phyloP scores from a whole-genome alignment of 2,888 invertebrate species.

The Watsonalla binaria region DNA sequence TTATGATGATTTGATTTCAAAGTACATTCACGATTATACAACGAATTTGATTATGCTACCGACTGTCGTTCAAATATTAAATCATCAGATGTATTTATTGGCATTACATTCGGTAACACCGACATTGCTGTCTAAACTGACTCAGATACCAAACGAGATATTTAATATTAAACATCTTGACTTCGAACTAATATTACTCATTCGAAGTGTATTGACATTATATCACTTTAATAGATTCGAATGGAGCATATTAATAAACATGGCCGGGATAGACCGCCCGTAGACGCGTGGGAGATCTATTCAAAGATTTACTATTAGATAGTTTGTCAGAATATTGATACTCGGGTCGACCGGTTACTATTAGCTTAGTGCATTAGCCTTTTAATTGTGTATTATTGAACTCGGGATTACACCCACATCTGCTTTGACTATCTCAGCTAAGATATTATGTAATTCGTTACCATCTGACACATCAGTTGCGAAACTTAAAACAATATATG shows the following conservation, averaged over 20 bases:
- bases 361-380: conserved; percentile 51
- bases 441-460: conserved; percentile 22
- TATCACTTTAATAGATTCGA: conserved; percentile 49
- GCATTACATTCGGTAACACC: neutral
- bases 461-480: conserved; percentile 2
- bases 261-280: conserved; percentile 32
- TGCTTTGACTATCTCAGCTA: conserved; percentile 19
- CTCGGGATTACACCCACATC: conserved; percentile 43
- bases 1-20: neutral
- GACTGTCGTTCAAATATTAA: neutral
- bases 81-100: neutral
- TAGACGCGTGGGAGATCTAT: conserved; percentile 51
- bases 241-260: conserved; percentile 42
- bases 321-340: conserved; percentile 32
- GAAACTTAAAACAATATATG: conserved; percentile 18
- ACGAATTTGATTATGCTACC: neutral
- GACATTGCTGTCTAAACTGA: neutral
- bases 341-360: conserved; percentile 25
- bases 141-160: neutral
- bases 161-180: neutral
- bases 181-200: conserved; percentile 8
- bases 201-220: conserved; percentile 43
- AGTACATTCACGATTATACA: neutral
- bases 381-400: conserved; percentile 54
- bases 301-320: conserved; percentile 38